Conservation (phyloP, 2,888 invertebrate genomes). For the Amiota minor region DNA sequence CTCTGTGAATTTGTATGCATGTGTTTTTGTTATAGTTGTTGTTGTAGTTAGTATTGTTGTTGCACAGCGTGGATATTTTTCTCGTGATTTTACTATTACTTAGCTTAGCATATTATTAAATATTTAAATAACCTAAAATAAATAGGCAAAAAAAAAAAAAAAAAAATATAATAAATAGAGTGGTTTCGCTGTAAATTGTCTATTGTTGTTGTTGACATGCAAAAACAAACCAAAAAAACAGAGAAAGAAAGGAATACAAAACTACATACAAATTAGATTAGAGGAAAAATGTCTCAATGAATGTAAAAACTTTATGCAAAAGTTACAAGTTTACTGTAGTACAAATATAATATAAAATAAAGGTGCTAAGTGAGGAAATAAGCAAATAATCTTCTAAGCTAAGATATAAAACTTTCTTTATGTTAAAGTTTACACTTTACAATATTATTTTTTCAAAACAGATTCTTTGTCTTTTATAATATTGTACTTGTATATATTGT, state of each 20-base stretch:
- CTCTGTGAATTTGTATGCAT: no score
- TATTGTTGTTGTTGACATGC: slow-evolving; percentile 1
- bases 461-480: no score
- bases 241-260: slow-evolving; percentile 18
- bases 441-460: no score
- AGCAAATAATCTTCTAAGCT: no score
- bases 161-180: slow-evolving; percentile 37
- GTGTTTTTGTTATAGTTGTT: no score
- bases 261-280: slow-evolving; percentile 51
- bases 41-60: slow-evolving; percentile 32
- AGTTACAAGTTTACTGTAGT: neutral
- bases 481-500: no score
- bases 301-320: neutral
- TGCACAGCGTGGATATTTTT: slow-evolving; percentile 7
- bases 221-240: slow-evolving; percentile 4
- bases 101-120: slow-evolving; percentile 30
- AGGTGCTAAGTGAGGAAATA: no score
- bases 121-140: slow-evolving; percentile 20
- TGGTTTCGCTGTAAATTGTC: slow-evolving; percentile 32
- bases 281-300: slow-evolving; percentile 37
- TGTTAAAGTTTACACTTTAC: no score
- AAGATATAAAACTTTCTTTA: no score
- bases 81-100: slow-evolving; percentile 27
- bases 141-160: slow-evolving; percentile 16
- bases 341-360: no score